Evolutionary conservation across 2,888 invertebrate species (phyloP).

Genomic region (Nephrotoma guestfalica): DNA sequence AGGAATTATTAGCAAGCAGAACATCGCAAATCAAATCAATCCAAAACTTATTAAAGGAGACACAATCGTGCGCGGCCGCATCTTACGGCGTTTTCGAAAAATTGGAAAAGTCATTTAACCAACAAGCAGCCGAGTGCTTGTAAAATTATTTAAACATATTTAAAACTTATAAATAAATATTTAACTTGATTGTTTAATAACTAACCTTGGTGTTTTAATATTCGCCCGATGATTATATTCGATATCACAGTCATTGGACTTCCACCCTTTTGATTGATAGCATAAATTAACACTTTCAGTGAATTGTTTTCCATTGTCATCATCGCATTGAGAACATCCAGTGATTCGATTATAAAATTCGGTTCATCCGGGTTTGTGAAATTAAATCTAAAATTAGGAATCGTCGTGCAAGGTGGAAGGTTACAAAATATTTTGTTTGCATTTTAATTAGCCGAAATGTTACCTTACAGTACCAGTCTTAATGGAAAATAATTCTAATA

Average conservation of each 20-base stretch:
- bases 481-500: slow-evolving; percentile 45
- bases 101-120: not conserved
- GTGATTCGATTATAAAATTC: slow-evolving; percentile 21
- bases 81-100: not conserved
- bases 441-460: slow-evolving; percentile 1
- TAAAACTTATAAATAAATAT: not conserved
- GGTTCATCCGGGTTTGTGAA: slow-evolving; percentile 31
- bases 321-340: slow-evolving; percentile 42
- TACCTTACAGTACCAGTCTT: slow-evolving; percentile 11
- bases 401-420: not conserved
- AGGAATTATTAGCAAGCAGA: not conserved
- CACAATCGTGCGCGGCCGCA: not conserved
- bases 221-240: not conserved
- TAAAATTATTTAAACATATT: not conserved
- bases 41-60: not conserved
- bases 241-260: slow-evolving; percentile 31
- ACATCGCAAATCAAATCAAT: not conserved
- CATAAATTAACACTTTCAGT: slow-evolving; percentile 59
- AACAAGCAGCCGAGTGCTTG: not conserved
- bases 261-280: slow-evolving; percentile 69
- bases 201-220: not conserved
- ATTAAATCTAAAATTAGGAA: slow-evolving; percentile 28
- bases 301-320: slow-evolving; percentile 57
- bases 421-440: not conserved
- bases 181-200: not conserved